A percentile compares a stretch with the other conserved stretches of the same genome.
phyloP scores from a whole-genome alignment of 2,888 invertebrate species.

The Tetropium fuscum region DNA sequence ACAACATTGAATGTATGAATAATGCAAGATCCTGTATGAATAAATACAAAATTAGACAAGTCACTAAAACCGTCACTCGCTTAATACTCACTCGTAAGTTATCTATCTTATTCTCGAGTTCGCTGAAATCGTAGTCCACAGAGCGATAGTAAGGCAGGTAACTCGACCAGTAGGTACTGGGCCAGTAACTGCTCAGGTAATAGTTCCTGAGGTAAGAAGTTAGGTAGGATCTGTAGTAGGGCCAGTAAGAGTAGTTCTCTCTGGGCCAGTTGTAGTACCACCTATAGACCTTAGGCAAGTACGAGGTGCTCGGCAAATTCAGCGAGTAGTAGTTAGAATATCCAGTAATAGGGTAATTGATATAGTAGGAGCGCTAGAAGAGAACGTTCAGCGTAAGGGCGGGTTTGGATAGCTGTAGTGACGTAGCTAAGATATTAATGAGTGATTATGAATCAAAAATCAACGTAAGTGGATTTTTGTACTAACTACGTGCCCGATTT shows the following conservation, averaged over 20 bases:
- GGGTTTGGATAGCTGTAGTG: too few species aligned
- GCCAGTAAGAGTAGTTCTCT: slow-evolving; percentile 46
- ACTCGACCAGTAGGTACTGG: slow-evolving; percentile 39
- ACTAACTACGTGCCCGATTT: too few species aligned
- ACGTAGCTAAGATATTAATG: too few species aligned
- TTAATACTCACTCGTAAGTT: slow-evolving; percentile 50
- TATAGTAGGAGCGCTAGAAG: slow-evolving; percentile 51
- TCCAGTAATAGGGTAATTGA: slow-evolving; percentile 48
- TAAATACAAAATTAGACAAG: background rate
- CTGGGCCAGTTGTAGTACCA: slow-evolving; percentile 52
- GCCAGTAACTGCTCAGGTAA: slow-evolving; percentile 38
- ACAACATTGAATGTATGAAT: too few species aligned
- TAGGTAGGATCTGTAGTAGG: slow-evolving; percentile 45
- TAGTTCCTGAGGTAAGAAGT: slow-evolving; percentile 47
- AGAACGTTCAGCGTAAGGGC: slow-evolving; percentile 25
- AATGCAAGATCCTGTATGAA: too few species aligned
- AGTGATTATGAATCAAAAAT: too few species aligned
- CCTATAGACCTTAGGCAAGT: slow-evolving; percentile 46
- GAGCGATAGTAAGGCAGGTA: slow-evolving; percentile 46
- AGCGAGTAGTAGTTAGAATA: slow-evolving; percentile 40
- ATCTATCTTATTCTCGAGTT: slow-evolving; percentile 50
- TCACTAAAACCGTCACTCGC: slow-evolving; percentile 1
- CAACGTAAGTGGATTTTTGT: too few species aligned
- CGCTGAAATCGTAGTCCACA: slow-evolving; percentile 50
- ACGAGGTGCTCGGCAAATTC: slow-evolving; percentile 45